These are phyloP conservation scores for Sigmodon hispidus DNA, from an alignment of 2,113 vertebrate species.

Conservation along the genomic window DNA sequence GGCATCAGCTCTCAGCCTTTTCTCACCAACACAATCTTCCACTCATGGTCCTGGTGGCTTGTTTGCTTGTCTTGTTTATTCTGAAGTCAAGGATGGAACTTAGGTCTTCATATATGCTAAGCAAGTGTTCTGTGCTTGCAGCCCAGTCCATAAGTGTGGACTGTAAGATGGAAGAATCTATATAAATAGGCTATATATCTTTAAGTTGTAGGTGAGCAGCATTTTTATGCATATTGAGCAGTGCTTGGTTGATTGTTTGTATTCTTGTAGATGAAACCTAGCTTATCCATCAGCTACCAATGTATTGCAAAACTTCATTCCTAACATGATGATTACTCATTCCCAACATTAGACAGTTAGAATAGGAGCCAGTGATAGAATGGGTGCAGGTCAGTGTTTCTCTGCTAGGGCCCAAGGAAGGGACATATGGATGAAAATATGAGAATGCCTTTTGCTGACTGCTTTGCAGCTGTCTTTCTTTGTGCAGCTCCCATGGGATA, in stretches of 20 bases:
- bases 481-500: background rate
- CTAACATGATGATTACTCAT: background rate
- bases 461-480: background rate
- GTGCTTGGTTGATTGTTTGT: background rate
- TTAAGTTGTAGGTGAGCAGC: background rate
- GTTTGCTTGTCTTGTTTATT: background rate
- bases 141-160: too few species aligned
- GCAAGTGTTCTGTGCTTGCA: too few species aligned
- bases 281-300: background rate
- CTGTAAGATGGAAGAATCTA: background rate
- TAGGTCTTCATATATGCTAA: too few species aligned
- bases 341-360: background rate
- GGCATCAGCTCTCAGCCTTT: too few species aligned
- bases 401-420: background rate
- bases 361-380: background rate
- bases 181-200: background rate
- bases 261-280: background rate
- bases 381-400: background rate
- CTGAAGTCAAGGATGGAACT: too few species aligned
- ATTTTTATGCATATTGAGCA: background rate
- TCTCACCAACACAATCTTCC: background rate
- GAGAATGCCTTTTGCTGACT: background rate
- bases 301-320: too few species aligned
- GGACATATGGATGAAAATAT: background rate
- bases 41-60: background rate